Conservation (phyloP, 1,140 invertebrate genomes). For the Listronotus bonariensis region DNA sequence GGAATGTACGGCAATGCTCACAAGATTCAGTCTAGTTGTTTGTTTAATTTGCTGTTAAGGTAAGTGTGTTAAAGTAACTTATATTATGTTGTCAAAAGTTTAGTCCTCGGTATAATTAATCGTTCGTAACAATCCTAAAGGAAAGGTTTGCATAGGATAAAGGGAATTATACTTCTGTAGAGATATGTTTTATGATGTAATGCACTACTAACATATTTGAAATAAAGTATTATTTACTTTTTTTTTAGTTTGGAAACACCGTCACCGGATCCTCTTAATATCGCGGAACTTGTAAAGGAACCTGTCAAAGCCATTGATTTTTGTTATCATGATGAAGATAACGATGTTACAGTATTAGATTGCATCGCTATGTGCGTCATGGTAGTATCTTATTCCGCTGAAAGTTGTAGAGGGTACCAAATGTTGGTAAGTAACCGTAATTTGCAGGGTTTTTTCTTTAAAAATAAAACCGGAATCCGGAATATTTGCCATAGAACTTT, state of each 20-base stretch:
- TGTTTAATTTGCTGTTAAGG: conserved; percentile 85
- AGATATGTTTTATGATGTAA: too few species aligned
- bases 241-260: conserved; percentile 81
- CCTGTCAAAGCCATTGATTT: conserved; percentile 96
- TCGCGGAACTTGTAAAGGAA: conserved; percentile 93
- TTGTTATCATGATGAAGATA: conserved; percentile 94
- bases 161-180: too few species aligned
- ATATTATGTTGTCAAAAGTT: too few species aligned
- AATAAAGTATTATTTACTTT: not conserved
- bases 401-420: conserved; percentile 93
- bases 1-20: conserved; percentile 86
- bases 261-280: conserved; percentile 91
- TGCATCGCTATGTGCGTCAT: conserved; percentile 95
- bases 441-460: too few species aligned
- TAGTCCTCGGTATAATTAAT: too few species aligned
- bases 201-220: too few species aligned
- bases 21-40: conserved; percentile 88
- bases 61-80: not conserved
- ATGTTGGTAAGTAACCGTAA: conserved; percentile 77
- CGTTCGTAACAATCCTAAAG: too few species aligned
- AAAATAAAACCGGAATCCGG: too few species aligned
- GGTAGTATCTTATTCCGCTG: conserved; percentile 96
- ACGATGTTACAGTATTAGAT: conserved; percentile 91
- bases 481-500: too few species aligned
- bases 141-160: too few species aligned